Base-by-base conservation (phyloP, 2,888 invertebrate species). In the Laothoe populi region DNA sequence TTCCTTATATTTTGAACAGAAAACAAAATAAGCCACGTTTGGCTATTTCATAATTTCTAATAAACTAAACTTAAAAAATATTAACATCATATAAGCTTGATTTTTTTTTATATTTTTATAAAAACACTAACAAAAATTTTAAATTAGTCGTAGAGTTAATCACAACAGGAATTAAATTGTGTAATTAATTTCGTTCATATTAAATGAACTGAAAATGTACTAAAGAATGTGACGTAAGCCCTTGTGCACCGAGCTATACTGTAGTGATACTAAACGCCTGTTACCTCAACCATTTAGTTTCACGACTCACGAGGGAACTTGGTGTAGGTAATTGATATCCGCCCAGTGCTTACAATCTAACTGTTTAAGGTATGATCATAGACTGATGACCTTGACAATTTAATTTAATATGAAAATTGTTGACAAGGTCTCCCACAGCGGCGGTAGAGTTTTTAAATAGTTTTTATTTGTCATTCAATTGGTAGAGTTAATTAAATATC, bases 291-390 rank as follows among this genome's bases (percentile, higher is more conserved):
- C 53, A 53, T 53, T 53, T 35, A 35, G 53, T 53, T n/a, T n/a
- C n/a, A n/a, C n/a, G n/a, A n/a, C 16, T 35, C 53, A 53, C 53
- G 53, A 53, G 53, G 53, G 19, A 53, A 53, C 46, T 46, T 46
- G 23, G 46, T 31, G 57, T 62, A 62, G 66, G 67, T 68, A 68
- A 64, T 66, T 61, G 67, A 66, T 68, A 68, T 57, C 61, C 59
- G 64, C 59, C 63, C 59, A 59, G 63, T 35, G 31, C 19, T 3
- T 49, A 11, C 49, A 26, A 59, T 53, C 63, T 61, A 66, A 66
- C 61, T 59, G 61, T 59, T 24, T 31, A n/a, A n/a, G n/a, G n/a
- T n/a, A n/a, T n/a, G n/a, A n/a, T n/a, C n/a, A n/a, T n/a, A n/a
- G n/a, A n/a, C n/a, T n/a, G n/a, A n/a, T n/a, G n/a, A n/a, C n/a